Conservation (phyloP, 2,888 invertebrate genomes). For the Mycalesis mineus region DNA sequence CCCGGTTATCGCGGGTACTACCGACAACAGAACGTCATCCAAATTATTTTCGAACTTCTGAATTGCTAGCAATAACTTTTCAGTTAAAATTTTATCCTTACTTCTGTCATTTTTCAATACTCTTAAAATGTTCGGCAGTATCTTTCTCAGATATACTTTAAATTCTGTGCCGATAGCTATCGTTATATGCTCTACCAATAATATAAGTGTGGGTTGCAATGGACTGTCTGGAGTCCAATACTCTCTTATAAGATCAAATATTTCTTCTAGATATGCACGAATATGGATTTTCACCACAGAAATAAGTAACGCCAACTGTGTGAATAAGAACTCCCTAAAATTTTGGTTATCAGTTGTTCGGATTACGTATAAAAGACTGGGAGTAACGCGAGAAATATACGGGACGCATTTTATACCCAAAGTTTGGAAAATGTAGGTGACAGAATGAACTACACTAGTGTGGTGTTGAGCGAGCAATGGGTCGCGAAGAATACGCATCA, state of each 20-base stretch:
- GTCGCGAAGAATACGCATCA: conserved; percentile 96
- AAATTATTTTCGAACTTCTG: conserved; percentile 96
- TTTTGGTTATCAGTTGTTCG: conserved; percentile 87
- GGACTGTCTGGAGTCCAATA: conserved; percentile 93
- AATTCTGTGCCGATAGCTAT: conserved; percentile 97
- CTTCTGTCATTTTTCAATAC: conserved; percentile 94
- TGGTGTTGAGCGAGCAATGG: conserved; percentile 94
- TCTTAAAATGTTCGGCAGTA: conserved; percentile 94
- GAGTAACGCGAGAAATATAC: conserved; percentile 93
- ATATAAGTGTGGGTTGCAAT: conserved; percentile 91
- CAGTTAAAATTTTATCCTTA: conserved; percentile 88
- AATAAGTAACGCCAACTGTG: conserved; percentile 94
- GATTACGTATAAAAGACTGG: conserved; percentile 92
- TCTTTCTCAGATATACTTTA: conserved; percentile 93
- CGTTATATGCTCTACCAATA: conserved; percentile 94
- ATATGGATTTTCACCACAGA: conserved; percentile 98
- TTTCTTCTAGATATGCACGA: conserved; percentile 95
- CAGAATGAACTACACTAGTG: conserved; percentile 96
- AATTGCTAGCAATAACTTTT: conserved; percentile 89
- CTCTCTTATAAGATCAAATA: conserved; percentile 94
- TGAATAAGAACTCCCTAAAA: conserved; percentile 94
- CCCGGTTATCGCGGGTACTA: conserved; percentile 95
- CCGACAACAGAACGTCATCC: conserved; percentile 95
- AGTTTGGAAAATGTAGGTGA: conserved; percentile 97
- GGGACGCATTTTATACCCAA: conserved; percentile 96